Evolutionary conservation across 1,140 invertebrate genomes (phyloP).

Genomic region (Dinoponera quadriceps): DNA sequence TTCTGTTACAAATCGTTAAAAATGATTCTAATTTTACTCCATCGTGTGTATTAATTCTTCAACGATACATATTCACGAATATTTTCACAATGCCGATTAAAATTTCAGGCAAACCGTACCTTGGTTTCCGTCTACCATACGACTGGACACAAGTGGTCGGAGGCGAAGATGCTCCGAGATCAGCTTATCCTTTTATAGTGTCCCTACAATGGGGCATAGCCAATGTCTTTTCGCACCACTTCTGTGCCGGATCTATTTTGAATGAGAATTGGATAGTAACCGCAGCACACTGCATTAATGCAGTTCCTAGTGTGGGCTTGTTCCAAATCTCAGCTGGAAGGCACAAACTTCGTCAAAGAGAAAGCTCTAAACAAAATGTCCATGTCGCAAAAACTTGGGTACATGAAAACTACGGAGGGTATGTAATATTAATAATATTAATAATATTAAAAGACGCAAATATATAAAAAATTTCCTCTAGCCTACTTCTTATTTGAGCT

Average conservation of each 20-base stretch:
- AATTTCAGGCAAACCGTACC: slow-evolving; percentile 33
- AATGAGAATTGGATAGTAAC: slow-evolving; percentile 85
- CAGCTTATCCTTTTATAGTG: slow-evolving; percentile 85
- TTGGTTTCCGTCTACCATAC: slow-evolving; percentile 12
- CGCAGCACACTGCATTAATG: slow-evolving; percentile 85
- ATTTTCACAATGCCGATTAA: slow-evolving; percentile 4
- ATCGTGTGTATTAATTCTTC: background rate
- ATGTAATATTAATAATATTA: slow-evolving; percentile 64
- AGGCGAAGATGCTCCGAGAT: slow-evolving; percentile 80
- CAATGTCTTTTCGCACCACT: slow-evolving; percentile 74
- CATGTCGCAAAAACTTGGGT: slow-evolving; percentile 79
- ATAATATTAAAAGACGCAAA: background rate
- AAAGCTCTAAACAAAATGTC: slow-evolving; percentile 84
- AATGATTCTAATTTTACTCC: background rate
- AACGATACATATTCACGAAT: background rate
- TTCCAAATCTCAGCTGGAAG: slow-evolving; percentile 77
- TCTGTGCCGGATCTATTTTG: slow-evolving; percentile 87
- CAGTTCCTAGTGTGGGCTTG: slow-evolving; percentile 71
- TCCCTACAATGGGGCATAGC: slow-evolving; percentile 81
- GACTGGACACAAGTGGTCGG: slow-evolving; percentile 80
- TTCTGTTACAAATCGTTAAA: background rate
- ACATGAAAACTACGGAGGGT: slow-evolving; percentile 86
- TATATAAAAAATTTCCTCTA: background rate
- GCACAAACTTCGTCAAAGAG: slow-evolving; percentile 71
- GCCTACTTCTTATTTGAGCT: background rate